Evolutionary conservation across 1,140 invertebrate genomes (phyloP).

Genomic region (Bombus balteatus): DNA sequence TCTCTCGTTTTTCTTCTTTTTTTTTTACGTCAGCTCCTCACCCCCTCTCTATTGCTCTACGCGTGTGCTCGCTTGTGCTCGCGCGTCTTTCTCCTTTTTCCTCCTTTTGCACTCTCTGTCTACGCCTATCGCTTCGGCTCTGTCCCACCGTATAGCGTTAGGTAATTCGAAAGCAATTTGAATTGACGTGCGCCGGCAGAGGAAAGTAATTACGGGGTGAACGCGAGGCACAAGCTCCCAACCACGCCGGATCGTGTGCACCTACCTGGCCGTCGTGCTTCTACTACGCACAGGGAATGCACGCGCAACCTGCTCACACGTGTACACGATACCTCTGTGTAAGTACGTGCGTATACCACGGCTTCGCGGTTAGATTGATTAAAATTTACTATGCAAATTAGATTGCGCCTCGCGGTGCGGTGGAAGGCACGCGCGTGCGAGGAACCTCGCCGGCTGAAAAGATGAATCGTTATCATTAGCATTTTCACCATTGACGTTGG

Average conservation of each 20-base stretch:
- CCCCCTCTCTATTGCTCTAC: not conserved
- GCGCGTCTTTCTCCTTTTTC: not conserved
- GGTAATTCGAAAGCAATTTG: conserved; percentile 79
- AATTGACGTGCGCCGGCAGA: conserved; percentile 75
- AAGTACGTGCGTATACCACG: conserved; percentile 28
- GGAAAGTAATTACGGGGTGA: conserved; percentile 77
- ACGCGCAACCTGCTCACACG: conserved; percentile 40
- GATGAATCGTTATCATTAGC: conserved; percentile 55
- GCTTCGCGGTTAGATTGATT: conserved; percentile 73
- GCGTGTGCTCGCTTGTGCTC: not conserved
- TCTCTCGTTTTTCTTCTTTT: not conserved
- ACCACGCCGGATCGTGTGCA: conserved; percentile 42
- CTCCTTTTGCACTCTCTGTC: conserved; percentile 9
- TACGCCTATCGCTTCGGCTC: conserved; percentile 42
- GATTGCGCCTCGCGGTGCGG: conserved; percentile 47
- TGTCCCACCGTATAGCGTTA: conserved; percentile 52
- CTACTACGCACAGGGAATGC: conserved; percentile 19
- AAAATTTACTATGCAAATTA: conserved; percentile 77
- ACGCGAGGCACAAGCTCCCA: conserved; percentile 47
- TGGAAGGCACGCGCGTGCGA: not conserved
- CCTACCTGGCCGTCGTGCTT: conserved; percentile 29
- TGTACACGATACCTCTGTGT: not conserved
- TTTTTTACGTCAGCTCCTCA: not conserved
- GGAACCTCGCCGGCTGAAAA: conserved; percentile 33
- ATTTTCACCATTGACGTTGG: conserved; percentile 39